These are phyloP conservation scores for Nomada goodeniana DNA, from an alignment of 2,888 invertebrate species.

Conservation along the genomic window DNA sequence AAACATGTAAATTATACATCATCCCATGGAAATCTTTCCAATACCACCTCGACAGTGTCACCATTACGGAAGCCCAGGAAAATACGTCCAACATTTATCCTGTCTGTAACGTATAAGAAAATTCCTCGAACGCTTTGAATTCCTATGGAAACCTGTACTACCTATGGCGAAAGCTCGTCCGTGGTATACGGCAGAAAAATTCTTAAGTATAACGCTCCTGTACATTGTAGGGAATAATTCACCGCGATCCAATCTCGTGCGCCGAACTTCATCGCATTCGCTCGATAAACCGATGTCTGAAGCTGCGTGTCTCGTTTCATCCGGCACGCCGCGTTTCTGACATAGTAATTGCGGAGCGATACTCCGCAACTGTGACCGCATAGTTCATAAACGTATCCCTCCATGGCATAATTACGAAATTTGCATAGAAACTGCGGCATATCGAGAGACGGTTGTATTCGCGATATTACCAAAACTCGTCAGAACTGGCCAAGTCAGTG, in stretches of 20 bases:
- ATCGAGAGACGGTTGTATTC: slow-evolving; percentile 9
- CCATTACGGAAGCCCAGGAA: no score
- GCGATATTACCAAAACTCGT: slow-evolving; percentile 26
- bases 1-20: no score
- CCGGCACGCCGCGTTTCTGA: background rate
- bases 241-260: background rate
- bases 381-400: slow-evolving; percentile 24
- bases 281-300: slow-evolving; percentile 11
- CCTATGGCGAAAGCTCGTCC: background rate
- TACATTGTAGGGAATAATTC: background rate
- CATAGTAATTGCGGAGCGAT: slow-evolving; percentile 25
- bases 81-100: no score
- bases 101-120: no score
- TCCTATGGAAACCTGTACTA: background rate
- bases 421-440: slow-evolving; percentile 10
- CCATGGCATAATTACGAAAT: slow-evolving; percentile 23
- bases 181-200: background rate
- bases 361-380: slow-evolving; percentile 11
- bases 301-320: background rate
- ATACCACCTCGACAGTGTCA: no score
- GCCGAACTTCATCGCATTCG: background rate
- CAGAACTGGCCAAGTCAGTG: background rate
- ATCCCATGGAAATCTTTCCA: no score
- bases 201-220: background rate
- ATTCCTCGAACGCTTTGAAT: background rate